Base-by-base conservation (phyloP, 2,888 invertebrate species). In the Muscina levida region DNA sequence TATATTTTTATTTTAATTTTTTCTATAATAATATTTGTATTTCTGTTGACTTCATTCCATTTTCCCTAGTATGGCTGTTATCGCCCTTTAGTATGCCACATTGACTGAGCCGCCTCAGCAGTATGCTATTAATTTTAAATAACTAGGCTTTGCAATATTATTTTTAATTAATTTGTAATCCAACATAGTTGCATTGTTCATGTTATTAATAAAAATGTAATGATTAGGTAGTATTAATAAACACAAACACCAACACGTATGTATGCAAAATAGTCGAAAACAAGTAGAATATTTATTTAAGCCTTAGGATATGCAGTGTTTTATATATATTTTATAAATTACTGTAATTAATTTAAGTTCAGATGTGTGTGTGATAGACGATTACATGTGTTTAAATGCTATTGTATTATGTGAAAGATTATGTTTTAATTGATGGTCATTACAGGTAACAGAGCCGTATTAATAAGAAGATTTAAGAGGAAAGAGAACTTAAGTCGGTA, bases 301-400 rank as follows among this genome's bases (percentile, higher is more conserved):
- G 75, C 72, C 79, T 62, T 19, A 59, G 39, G 51, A 59, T 79
- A 72, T 68, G 59, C 79, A 51, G 68, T 48, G 70, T 46, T 79
- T 79, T 42, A 24, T 65, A 13, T 39, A 57, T 22, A 15, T 42
- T 48, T 72, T 72, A 72, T 72, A 57, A 57, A 73, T 73, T 2
- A 13, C 37, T 56, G 57, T 48, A 74, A 67, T 74, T 57, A 67
- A 67, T 26, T n/a, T n/a, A n/a, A n/a, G n/a, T n/a, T n/a, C n/a
- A n/a, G n/a, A n/a, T n/a, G n/a, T n/a, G n/a, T n/a, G n/a, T n/a
- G n/a, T n/a, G n/a, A 62, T 42, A 22, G 19, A 19, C 10, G 22
- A 5, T 11, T 51, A 51, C 17, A 46, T 17, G 11, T 22, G 15
- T 51, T 5, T 51, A 51, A 15, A 46, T 46, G 44, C n/a, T 13